Conservation (phyloP, 2,113 vertebrate genomes). For the Mugil cephalus region DNA sequence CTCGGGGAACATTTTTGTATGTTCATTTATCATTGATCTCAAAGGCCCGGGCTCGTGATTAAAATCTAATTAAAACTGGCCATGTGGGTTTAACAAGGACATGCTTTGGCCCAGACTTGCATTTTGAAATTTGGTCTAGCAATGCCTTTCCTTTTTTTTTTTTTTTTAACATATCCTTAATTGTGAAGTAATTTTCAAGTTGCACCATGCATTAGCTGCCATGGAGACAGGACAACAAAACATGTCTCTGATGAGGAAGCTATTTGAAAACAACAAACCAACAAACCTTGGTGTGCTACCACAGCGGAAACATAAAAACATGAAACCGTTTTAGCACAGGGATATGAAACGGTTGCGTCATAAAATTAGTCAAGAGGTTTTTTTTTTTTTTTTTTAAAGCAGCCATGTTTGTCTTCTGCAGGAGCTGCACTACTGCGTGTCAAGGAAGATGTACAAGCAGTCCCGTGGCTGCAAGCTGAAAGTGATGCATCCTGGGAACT, state of each 20-base stretch:
- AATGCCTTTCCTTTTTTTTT: slow-evolving; percentile 19
- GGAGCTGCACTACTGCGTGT: slow-evolving; percentile 92
- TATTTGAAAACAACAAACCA: slow-evolving; percentile 43
- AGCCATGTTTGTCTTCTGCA: slow-evolving; percentile 46
- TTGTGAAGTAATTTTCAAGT: slow-evolving; percentile 18
- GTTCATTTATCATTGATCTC: slow-evolving; percentile 23
- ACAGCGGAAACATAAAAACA: slow-evolving; percentile 9
- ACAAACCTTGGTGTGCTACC: not conserved
- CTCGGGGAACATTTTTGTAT: slow-evolving; percentile 10
- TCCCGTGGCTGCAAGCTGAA: slow-evolving; percentile 87
- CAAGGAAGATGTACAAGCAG: slow-evolving; percentile 87
- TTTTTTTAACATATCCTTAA: slow-evolving; percentile 11
- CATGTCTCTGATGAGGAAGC: slow-evolving; percentile 2
- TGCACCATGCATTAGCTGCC: slow-evolving; percentile 54
- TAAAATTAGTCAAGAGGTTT: not conserved
- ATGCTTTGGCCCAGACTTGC: too few relatives aligned
- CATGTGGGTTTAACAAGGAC: too few relatives aligned
- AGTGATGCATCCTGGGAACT: slow-evolving; percentile 92
- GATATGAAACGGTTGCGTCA: not conserved
- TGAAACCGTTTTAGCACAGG: not conserved
- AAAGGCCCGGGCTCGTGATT: not conserved
- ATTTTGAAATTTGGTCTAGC: slow-evolving; percentile 5
- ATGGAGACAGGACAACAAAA: slow-evolving; percentile 48
- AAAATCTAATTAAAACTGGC: slow-evolving; percentile 7
- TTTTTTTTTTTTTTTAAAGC: slow-evolving; percentile 36